Base-by-base conservation (phyloP, 2,888 invertebrate species). In the Stenichneumon culpator region DNA sequence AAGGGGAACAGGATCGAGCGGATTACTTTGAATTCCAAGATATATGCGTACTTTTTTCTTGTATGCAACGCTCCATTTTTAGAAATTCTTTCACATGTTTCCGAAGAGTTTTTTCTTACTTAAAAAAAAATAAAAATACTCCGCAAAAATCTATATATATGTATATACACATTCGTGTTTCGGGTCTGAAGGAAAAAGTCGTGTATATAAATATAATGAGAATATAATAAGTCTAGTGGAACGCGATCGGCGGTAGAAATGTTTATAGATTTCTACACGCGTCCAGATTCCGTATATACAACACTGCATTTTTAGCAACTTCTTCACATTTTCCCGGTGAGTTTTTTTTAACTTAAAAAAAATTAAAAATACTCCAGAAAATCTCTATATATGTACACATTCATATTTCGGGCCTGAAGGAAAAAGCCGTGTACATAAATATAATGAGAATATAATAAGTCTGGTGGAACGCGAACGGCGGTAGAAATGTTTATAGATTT, bases 241-340 rank as follows among this genome's bases (percentile, higher is more conserved):
- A 68, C 54, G 44, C 44, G 60, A 68, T 72, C 39, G 70, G 54
- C 69, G 68, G 50, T 63, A 19, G 52, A 75, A 73, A 83, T 79
- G 74, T 78, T 78, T 81, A 81, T 83, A 80, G 79, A 85, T 82
- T 83, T 86, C 85, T 82, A 85, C 79, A 85, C 83, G 70, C 78
- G 74, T 86, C 75, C 75, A 72, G 83, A 67, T 86, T 87, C 87
- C 52, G 1, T 28, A 28, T 28, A n/a, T n/a, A n/a, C n/a, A n/a
- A n/a, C n/a, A n/a, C n/a, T n/a, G n/a, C n/a, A n/a, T n/a, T n/a
- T n/a, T n/a, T n/a, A n/a, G n/a, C n/a, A n/a, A n/a, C n/a, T n/a
- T n/a, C n/a, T n/a, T n/a, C n/a, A n/a, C n/a, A n/a, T n/a, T n/a
- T n/a, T n/a, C n/a, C n/a, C n/a, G n/a, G n/a, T n/a, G n/a, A n/a